phyloP scores from a whole-genome alignment of 2,113 vertebrate species.

The Leucosticte australis region DNA sequence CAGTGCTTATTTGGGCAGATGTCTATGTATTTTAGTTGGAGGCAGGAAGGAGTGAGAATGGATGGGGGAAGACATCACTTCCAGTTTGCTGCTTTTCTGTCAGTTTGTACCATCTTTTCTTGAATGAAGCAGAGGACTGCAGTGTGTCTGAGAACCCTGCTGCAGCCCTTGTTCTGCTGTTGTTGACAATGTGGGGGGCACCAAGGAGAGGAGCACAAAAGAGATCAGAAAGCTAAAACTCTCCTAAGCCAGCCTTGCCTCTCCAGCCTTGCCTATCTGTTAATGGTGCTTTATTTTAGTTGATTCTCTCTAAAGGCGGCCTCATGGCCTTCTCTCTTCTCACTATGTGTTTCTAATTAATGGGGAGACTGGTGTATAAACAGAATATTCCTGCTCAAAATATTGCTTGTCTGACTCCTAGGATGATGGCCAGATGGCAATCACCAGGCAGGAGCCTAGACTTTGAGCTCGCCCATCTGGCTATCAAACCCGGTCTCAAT shows the following conservation, averaged over 20 bases:
- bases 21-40: slow-evolving; percentile 59
- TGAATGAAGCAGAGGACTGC: neutral
- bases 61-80: slow-evolving; percentile 6
- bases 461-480: slow-evolving; percentile 30
- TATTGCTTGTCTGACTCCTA: slow-evolving; percentile 34
- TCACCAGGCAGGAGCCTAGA: slow-evolving; percentile 24
- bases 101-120: neutral
- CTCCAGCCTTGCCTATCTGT: neutral
- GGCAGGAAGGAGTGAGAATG: slow-evolving; percentile 4
- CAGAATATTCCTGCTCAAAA: slow-evolving; percentile 50
- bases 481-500: slow-evolving; percentile 22
- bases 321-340: slow-evolving; percentile 11
- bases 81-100: slow-evolving; percentile 7
- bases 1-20: slow-evolving; percentile 62
- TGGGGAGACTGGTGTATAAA: slow-evolving; percentile 35
- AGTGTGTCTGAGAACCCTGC: neutral
- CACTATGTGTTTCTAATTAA: slow-evolving; percentile 63
- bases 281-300: slow-evolving; percentile 16
- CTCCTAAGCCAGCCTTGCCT: neutral
- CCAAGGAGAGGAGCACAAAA: neutral
- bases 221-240: neutral
- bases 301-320: neutral
- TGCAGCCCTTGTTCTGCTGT: neutral
- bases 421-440: slow-evolving; percentile 31
- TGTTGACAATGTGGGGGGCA: neutral